Evolutionary conservation across 2,888 invertebrate genomes (phyloP).

Genomic region (Phyllotreta striolata): DNA sequence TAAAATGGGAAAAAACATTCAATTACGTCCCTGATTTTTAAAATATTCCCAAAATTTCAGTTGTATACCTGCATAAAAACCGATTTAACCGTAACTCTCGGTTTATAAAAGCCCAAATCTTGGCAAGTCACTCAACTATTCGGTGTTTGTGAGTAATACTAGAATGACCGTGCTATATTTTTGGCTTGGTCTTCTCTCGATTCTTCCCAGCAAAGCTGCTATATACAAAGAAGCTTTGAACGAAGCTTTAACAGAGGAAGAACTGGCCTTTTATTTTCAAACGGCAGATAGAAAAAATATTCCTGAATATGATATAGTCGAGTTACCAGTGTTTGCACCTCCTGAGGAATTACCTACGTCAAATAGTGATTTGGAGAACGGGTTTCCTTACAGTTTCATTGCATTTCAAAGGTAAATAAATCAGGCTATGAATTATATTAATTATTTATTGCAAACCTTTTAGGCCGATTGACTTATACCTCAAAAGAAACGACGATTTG

Average conservation of each 20-base stretch:
- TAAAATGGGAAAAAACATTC: not conserved
- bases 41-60: slow-evolving; percentile 36
- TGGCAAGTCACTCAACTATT: not conserved
- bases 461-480: slow-evolving; percentile 68
- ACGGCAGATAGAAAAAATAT: slow-evolving; percentile 56
- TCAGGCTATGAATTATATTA: too few species aligned
- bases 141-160: not conserved
- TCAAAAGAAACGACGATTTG: slow-evolving; percentile 70
- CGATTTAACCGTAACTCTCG: slow-evolving; percentile 2
- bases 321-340: slow-evolving; percentile 63
- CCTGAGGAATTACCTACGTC: slow-evolving; percentile 40
- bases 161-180: slow-evolving; percentile 17
- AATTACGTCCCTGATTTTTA: slow-evolving; percentile 12
- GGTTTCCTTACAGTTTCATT: slow-evolving; percentile 65
- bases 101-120: slow-evolving; percentile 5
- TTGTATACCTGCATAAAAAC: slow-evolving; percentile 38
- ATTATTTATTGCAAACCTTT: slow-evolving; percentile 15
- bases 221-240: slow-evolving; percentile 51
- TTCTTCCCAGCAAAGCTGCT: slow-evolving; percentile 15
- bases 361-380: slow-evolving; percentile 59
- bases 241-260: slow-evolving; percentile 59
- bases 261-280: slow-evolving; percentile 61
- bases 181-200: slow-evolving; percentile 7
- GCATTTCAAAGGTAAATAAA: slow-evolving; percentile 73
- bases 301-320: slow-evolving; percentile 70